Evolutionary conservation across 2,797 vertebrate species (phyloP).

Genomic region (Sebastes steindachneri): DNA sequence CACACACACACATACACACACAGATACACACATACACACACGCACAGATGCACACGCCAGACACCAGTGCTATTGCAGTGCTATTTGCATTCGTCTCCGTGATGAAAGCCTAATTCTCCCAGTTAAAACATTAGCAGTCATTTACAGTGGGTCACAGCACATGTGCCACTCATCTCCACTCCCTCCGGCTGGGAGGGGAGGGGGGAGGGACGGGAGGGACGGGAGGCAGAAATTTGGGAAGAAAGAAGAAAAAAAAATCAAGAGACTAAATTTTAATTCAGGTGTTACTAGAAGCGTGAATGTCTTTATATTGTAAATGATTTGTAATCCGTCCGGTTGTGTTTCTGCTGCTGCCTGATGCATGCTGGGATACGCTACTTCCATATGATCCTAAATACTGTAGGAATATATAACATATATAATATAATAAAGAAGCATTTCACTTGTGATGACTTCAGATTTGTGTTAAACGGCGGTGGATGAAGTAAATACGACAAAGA

Average conservation of each 20-base stretch:
- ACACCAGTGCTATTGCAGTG: slow-evolving; percentile 72
- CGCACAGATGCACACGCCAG: slow-evolving; percentile 32
- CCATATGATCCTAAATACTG: not conserved
- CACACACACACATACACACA: slow-evolving; percentile 42
- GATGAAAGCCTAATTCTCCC: slow-evolving; percentile 99
- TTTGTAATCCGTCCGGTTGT: not conserved
- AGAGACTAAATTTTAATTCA: not conserved
- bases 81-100: slow-evolving; percentile 97
- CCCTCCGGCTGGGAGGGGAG: slow-evolving; percentile 27
- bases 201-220: rapidly evolving
- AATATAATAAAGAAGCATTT: not conserved
- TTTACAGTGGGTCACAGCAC: slow-evolving; percentile 94
- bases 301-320: slow-evolving; percentile 12
- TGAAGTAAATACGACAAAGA: not conserved
- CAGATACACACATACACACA: slow-evolving; percentile 38
- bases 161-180: slow-evolving; percentile 74
- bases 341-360: not conserved
- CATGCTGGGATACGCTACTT: not conserved
- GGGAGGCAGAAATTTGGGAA: slow-evolving; percentile 28
- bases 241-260: not conserved
- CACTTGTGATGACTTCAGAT: not conserved
- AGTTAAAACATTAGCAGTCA: slow-evolving; percentile 99
- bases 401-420: not conserved
- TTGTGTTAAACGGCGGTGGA: not conserved
- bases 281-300: not conserved